phyloP scores from a whole-genome alignment of 2,797 vertebrate species.

The Malacoraja senta region DNA sequence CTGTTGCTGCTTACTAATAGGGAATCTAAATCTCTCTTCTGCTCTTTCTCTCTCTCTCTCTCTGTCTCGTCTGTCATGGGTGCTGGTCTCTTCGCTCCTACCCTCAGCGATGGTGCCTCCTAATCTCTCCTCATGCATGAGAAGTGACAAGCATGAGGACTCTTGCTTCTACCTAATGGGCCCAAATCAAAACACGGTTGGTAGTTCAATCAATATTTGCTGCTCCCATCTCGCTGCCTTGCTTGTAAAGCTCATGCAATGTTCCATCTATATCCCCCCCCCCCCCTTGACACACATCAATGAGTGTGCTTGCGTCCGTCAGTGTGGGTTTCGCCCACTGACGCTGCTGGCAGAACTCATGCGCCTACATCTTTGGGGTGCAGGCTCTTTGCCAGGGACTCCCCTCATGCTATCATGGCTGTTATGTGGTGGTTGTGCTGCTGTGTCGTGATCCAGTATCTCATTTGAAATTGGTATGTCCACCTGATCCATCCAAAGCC shows the following conservation, averaged over 20 bases:
- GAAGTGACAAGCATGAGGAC: constrained; percentile 98
- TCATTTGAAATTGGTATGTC: background rate
- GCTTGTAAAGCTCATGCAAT: constrained; percentile 73
- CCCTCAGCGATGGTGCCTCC: constrained; percentile 96
- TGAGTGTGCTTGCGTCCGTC: constrained; percentile 10
- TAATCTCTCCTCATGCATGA: constrained; percentile 96
- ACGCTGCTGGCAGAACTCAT: background rate
- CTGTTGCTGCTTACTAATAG: constrained; percentile 62
- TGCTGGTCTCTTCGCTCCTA: constrained; percentile 77
- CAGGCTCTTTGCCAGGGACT: background rate
- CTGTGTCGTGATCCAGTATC: background rate
- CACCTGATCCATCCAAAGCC: background rate
- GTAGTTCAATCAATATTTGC: constrained; percentile 87
- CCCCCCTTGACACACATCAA: constrained; percentile 70
- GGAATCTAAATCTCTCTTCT: constrained; percentile 81
- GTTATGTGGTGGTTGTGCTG: background rate
- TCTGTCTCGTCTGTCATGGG: constrained; percentile 66
- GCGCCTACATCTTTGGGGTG: background rate
- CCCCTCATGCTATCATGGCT: background rate
- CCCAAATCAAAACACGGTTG: constrained; percentile 99
- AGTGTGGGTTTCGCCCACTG: background rate
- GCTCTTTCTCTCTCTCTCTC: constrained; percentile 70
- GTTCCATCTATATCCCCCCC: constrained; percentile 67
- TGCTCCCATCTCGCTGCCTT: constrained; percentile 83
- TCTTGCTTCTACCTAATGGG: constrained; percentile 98